Base-by-base conservation (phyloP, 2,797 vertebrate genomes). In the Sternarchorhynchus goeldii region DNA sequence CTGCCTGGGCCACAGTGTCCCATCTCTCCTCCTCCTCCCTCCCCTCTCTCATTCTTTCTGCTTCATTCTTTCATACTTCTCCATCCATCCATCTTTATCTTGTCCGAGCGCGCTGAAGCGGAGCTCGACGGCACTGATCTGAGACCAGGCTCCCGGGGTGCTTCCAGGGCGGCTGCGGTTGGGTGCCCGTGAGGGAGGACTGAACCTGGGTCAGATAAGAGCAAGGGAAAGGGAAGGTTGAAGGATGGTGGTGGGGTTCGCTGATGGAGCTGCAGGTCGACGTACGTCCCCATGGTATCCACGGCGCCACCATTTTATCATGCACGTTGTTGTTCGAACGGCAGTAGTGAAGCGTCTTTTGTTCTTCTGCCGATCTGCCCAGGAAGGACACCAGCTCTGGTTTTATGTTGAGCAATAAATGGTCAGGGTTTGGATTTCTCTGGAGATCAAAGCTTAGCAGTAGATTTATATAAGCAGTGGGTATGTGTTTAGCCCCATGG, bases 31-130 rank as follows among this genome's bases (percentile, higher is more conserved):
- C 18, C 62, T 65, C 39, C 63, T 72, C 50, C 79, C 64, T 62
- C 79, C 80, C 36, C 73, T 64, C 14, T 14, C 76, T 79, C 39
- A 31, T 60, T 74, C 83, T 81, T 78, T 69, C 6, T 82, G 45
- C 73, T 34, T 69, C 76, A 55, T 55, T 82, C 73, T 82, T 73
- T 81, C 81, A 74, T 53, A 65, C 76, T 82, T 79, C 82, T 81
- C 68, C 56, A 58, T 77, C 70, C 53, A 59, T 39, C 50, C 5
- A 21, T 25, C 58, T 73, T 83, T 75, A 75, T 82, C 77, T 70
- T 20, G 31, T 34, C 67, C 56, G 65, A 67, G 34, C 58, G 73
- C 17, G 45, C 45, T 14, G 10, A 64, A 63, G 77, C 59, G n/a
- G 8, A 60, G 65, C 53, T 66, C 50, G 55, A 29, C 39, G 3